A percentile compares a stretch with the other conserved stretches of the same genome.
Conservation (phyloP, 2,113 vertebrate genomes). For the Thunnus thynnus region DNA sequence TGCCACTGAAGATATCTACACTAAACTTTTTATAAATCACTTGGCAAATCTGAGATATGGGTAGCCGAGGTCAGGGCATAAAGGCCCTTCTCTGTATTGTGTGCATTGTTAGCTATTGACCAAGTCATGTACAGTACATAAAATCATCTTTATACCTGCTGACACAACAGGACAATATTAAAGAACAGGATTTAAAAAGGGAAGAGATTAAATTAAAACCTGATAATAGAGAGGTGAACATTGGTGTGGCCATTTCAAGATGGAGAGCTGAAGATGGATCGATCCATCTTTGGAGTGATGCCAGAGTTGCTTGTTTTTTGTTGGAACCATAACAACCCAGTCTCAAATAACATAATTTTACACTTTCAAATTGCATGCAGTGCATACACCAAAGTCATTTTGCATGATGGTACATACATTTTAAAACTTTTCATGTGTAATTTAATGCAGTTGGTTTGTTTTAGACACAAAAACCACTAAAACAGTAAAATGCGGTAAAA, state of each 20-base stretch:
- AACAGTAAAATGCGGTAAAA: no score
- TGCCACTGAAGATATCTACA: neutral
- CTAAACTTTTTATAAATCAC: neutral
- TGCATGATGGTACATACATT: no score
- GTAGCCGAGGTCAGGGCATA: neutral
- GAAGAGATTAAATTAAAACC: neutral
- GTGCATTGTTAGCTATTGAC: no score
- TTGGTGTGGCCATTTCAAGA: no score
- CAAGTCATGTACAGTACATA: no score
- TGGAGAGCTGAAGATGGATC: neutral
- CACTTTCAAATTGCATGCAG: no score
- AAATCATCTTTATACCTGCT: neutral
- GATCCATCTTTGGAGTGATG: neutral
- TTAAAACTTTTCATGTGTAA: no score
- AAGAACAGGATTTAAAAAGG: neutral
- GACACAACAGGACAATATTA: neutral
- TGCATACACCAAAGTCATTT: no score
- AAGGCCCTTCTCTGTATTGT: neutral
- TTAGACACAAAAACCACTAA: no score
- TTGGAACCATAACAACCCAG: neutral
- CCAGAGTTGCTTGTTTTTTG: conserved; percentile 5
- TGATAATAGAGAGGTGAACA: neutral
- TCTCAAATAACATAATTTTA: no score
- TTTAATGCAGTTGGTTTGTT: no score
- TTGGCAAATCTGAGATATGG: no score